Evolutionary conservation across 2,888 invertebrate species (phyloP), one percentile per base, ranked within the genome.

Genomic region (Nyleta sp.): DNA sequence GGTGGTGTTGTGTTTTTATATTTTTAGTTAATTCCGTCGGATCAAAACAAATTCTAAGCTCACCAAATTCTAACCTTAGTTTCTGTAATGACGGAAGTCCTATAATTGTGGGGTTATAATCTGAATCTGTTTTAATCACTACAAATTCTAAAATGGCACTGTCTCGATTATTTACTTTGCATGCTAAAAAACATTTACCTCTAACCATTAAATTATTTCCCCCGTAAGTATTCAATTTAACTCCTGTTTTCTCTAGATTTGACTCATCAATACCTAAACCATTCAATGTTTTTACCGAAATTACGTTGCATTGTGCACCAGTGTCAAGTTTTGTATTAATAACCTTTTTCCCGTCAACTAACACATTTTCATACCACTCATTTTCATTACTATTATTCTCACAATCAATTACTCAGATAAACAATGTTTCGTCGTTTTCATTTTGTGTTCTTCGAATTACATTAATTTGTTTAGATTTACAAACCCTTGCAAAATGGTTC

Each of bases 401-500:
- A 40, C 10, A 55, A 13, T n/a, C n/a, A 6, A 44, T 22, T 6
- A 28, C 11, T 5, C 44, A 17, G 18, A 40, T 40, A 64, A 64
- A 48, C 18, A 44, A 22, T 24, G 44, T 62, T 15, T 38, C 59
- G 5, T 46, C 42, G 40, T 15, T 35, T 17, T 7, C 17, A 8
- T 18, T 10, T 17, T 42, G 2, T 7, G 42, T 1, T 5, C 11
- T 53, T 55, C 46, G 13, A 20, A 57, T 35, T 22, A 7, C 11
- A 40, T 48, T 40, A 18, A 67, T 20, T 13, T 60, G 31, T 60
- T 62, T 73, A 15, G 7, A 60, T 64, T 35, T 65, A 42, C 75
- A 75, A n/a, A 57, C 59, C 55, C 44, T 67, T 8, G 80, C 78
- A 64, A 73, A 81, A 57, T 81, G 77, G 59, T 77, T 79, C 20